Percentiles rank a stretch among this genome's conserved stretches.
Conservation (phyloP, 2,113 vertebrate species). For the Empidonax traillii region DNA sequence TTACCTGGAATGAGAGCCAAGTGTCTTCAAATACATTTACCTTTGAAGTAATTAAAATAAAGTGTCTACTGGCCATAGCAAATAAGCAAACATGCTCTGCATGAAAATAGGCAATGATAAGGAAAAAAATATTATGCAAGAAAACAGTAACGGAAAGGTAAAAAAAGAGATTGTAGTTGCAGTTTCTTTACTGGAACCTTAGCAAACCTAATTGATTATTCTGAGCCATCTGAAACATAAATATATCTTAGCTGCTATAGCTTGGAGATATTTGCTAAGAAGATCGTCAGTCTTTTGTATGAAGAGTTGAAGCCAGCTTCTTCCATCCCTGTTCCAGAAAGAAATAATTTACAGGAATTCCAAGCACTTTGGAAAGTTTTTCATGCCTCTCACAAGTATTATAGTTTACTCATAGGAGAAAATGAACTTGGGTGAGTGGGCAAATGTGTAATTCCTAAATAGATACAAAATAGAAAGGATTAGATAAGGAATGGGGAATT, state of each 20-base stretch:
- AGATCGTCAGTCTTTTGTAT: background rate
- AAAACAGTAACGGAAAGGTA: background rate
- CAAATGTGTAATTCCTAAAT: background rate
- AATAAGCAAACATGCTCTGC: slow-evolving; percentile 19
- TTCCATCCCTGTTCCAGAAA: background rate
- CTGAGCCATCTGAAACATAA: slow-evolving; percentile 42
- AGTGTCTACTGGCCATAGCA: slow-evolving; percentile 41
- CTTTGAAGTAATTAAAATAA: slow-evolving; percentile 67
- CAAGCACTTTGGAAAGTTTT: background rate
- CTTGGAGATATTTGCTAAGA: slow-evolving; percentile 36
- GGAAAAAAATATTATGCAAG: slow-evolving; percentile 23
- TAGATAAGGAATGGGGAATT: background rate
- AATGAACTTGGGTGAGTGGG: background rate
- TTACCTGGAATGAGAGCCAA: slow-evolving; percentile 44
- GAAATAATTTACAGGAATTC: background rate
- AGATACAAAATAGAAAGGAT: background rate
- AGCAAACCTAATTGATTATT: slow-evolving; percentile 61
- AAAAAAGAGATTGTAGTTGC: background rate
- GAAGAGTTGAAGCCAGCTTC: background rate
- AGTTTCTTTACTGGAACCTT: slow-evolving; percentile 45
- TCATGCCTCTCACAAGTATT: background rate
- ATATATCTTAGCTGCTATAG: slow-evolving; percentile 25
- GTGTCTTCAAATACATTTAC: slow-evolving; percentile 31
- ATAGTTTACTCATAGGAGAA: background rate
- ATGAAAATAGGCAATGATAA: slow-evolving; percentile 58